Conservation (phyloP, 2,888 invertebrate genomes). For the Cephus pygmeus region DNA sequence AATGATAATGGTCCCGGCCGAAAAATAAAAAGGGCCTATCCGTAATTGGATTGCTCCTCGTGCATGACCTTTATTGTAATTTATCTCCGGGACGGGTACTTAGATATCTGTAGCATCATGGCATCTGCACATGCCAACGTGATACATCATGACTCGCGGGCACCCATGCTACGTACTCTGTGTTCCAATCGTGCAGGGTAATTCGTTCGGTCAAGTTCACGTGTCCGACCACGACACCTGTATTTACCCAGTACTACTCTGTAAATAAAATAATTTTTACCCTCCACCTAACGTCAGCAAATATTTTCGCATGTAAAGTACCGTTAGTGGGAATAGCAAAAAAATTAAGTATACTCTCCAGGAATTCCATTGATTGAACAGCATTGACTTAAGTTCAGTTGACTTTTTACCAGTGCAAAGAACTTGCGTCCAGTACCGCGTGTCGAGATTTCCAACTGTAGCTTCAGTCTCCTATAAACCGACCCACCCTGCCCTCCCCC, state of each 20-base stretch:
- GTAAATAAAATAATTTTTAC: background rate
- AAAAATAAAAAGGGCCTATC: slow-evolving; percentile 6
- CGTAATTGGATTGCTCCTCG: slow-evolving; percentile 21
- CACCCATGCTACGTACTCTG: slow-evolving; percentile 6
- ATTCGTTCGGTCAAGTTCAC: slow-evolving; percentile 30
- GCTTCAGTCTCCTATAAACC: background rate
- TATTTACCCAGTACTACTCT: background rate
- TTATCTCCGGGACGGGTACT: slow-evolving; percentile 20
- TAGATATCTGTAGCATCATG: slow-evolving; percentile 18
- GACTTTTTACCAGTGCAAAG: background rate
- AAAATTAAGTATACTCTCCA: background rate
- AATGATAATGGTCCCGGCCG: slow-evolving; percentile 22
- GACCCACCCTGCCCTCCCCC: background rate
- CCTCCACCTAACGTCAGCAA: background rate
- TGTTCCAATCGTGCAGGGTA: slow-evolving; percentile 23
- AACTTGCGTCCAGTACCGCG: background rate
- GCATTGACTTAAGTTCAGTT: background rate
- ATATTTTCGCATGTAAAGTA: background rate
- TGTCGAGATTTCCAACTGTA: background rate
- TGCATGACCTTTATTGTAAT: slow-evolving; percentile 22
- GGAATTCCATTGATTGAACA: background rate
- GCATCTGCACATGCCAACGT: slow-evolving; percentile 21
- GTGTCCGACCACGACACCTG: background rate
- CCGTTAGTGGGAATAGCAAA: background rate
- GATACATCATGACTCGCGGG: slow-evolving; percentile 20